Evolutionary conservation across 2,888 invertebrate genomes (phyloP).

Genomic region (Nymphalis urticae): DNA sequence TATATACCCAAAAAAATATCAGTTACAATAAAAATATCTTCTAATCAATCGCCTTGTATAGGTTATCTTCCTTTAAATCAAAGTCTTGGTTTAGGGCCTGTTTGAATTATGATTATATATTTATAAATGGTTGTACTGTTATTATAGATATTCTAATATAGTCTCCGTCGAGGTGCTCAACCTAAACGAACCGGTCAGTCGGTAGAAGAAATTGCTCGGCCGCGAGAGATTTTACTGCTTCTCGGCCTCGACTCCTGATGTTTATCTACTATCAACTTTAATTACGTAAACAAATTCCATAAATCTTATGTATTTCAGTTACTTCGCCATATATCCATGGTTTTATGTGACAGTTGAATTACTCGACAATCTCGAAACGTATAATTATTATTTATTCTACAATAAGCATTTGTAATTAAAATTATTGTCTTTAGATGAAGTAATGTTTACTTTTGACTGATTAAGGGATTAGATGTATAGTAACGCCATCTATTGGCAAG

Average conservation of each 20-base stretch:
- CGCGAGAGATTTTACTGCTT: constrained; percentile 33
- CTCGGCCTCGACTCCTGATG: constrained; percentile 14
- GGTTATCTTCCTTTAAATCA: too few species aligned
- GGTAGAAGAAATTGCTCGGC: constrained; percentile 36
- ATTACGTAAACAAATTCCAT: constrained; percentile 23
- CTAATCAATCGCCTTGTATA: too few species aligned
- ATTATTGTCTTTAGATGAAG: too few species aligned
- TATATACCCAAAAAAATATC: too few species aligned
- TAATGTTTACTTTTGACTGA: background rate
- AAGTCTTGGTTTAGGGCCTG: too few species aligned
- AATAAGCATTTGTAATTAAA: too few species aligned
- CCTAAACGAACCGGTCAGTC: constrained; percentile 50
- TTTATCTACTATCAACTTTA: constrained; percentile 25
- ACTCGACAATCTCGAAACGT: background rate
- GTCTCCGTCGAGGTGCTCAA: constrained; percentile 43
- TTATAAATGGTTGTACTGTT: background rate
- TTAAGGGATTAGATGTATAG: constrained; percentile 2
- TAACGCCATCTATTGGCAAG: constrained; percentile 35
- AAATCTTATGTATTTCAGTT: constrained; percentile 17
- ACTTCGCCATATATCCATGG: background rate
- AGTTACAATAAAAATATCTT: too few species aligned
- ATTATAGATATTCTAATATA: constrained; percentile 37
- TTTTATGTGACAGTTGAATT: constrained; percentile 2
- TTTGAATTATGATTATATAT: background rate
- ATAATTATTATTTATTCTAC: too few species aligned